Percentiles rank a stretch among this genome's conserved stretches.
phyloP scores from a whole-genome alignment of 2,888 invertebrate species.

The Drosophila villosipedis region DNA sequence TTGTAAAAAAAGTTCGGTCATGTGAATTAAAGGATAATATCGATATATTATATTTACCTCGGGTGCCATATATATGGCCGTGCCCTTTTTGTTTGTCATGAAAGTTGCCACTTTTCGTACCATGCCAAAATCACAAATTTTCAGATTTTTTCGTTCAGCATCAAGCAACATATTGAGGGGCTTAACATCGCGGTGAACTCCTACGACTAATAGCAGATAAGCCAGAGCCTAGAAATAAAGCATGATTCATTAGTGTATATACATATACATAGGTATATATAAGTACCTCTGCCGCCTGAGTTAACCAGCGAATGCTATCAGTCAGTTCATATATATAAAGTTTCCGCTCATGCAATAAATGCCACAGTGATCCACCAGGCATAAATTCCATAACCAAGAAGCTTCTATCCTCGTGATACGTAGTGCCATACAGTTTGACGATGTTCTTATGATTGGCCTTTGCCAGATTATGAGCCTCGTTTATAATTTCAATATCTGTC shows the following conservation, averaged over 20 bases:
- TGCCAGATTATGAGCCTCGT: background rate
- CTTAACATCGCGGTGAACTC: background rate
- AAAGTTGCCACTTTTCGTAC: background rate
- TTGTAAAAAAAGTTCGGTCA: background rate
- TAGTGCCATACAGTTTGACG: background rate
- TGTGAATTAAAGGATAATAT: background rate
- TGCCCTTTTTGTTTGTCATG: background rate
- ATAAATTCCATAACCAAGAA: background rate
- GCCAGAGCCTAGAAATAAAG: background rate
- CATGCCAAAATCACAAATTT: background rate
- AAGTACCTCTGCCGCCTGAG: background rate
- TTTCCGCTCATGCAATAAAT: rapidly evolving
- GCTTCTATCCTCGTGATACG: rapidly evolving
- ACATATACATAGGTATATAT: background rate
- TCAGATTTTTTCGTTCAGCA: background rate
- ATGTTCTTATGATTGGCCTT: background rate
- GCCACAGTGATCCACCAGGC: background rate
- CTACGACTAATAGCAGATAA: background rate
- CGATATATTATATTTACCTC: background rate
- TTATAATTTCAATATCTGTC: rapidly evolving
- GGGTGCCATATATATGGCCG: background rate
- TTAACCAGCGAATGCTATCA: background rate
- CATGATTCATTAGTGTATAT: background rate
- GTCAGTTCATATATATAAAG: rapidly evolving
- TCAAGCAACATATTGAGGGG: background rate